These are phyloP conservation scores for Tragelaphus imberbis DNA, from an alignment of 2,113 vertebrate species.

Conservation along the genomic window DNA sequence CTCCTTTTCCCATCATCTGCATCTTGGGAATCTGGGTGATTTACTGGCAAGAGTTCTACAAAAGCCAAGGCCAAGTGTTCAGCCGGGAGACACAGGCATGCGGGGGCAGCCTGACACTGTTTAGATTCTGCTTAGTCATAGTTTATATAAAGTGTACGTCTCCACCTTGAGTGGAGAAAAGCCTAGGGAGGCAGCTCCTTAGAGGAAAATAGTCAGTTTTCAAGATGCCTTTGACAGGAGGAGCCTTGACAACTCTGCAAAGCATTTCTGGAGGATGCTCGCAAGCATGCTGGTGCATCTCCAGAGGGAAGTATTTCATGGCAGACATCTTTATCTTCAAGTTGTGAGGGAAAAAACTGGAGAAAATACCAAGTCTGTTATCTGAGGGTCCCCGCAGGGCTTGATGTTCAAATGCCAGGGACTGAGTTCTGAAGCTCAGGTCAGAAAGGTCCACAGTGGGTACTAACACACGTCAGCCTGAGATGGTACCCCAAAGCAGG, in stretches of 20 bases:
- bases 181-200: background rate
- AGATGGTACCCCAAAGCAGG: background rate
- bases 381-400: background rate
- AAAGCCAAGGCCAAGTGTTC: constrained; percentile 8
- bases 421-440: background rate
- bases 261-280: background rate
- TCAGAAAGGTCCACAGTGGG: background rate
- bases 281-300: background rate
- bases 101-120: background rate
- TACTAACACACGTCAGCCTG: background rate
- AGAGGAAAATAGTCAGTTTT: background rate
- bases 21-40: constrained; percentile 12
- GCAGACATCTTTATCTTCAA: background rate
- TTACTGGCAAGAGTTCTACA: constrained; percentile 23
- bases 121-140: constrained; percentile 27
- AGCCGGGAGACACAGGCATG: background rate
- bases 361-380: background rate
- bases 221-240: background rate
- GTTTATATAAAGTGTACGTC: background rate
- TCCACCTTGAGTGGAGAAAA: background rate
- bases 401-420: background rate
- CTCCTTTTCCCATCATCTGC: background rate
- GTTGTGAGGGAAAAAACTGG: background rate
- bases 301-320: background rate
- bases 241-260: background rate